Base-by-base conservation (phyloP, 2,797 vertebrate genomes). In the Antennarius maculatus region DNA sequence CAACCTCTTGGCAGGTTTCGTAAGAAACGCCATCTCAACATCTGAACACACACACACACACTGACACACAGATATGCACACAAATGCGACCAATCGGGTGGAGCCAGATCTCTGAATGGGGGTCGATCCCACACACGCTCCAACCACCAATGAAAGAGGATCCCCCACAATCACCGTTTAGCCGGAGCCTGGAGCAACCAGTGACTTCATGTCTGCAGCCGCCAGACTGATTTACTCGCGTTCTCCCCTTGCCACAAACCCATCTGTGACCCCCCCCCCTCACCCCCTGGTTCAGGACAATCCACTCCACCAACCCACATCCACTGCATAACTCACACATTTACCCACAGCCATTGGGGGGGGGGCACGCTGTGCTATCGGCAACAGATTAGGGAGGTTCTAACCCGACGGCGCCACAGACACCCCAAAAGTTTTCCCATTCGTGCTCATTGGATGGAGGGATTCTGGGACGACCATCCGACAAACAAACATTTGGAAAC, bases 121-220 rank as follows among this genome's bases (percentile, higher is more conserved):
- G 79, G 69, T 85, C 82, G 77, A 70, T 68, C 54, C 68, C 53
- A 18, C 65, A 80, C 67, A 66, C 58, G 55, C 61, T 71, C 60
- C 23, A 48, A 81, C 81, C 80, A 60, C 76, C 83, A 79, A 76
- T 67, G 84, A 91, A 88, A 88, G 66, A 84, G 69, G 72, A 87
- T 81, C 80, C 72, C 74, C 75, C 37, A 13, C 81, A 89, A 89
- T 76, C 63, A 88, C 67, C 71, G 77, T 76, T 81, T 74, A 78
- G 52, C 61, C 47, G 66, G 68, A 82, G 76, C 81, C 80, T 66
- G 54, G 68, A 85, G 83, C 76, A 13, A 74, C 53, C 67, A 77
- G 58, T 86, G 86, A 87, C 86, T 83, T 83, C 77, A 87, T 68
- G 80, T 88, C 82, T 85, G 16, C 77, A 76, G 70, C 69, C 42